A percentile compares a stretch with the other conserved stretches of the same genome.
These are phyloP conservation scores for Drosophila gaucha DNA, from an alignment of 2,888 invertebrate genomes.

Conservation along the genomic window DNA sequence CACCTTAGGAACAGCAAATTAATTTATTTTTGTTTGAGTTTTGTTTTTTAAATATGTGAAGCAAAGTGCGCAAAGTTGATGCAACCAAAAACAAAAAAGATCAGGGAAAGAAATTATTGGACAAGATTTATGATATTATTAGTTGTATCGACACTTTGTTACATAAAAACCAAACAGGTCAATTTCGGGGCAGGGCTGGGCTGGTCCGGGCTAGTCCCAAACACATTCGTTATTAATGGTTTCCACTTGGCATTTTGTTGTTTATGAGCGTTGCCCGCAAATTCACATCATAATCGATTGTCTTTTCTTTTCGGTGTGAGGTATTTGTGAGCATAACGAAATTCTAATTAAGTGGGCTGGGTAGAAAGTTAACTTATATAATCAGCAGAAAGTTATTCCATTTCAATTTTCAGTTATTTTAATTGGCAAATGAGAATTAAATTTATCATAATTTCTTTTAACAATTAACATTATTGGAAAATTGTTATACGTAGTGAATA, in stretches of 20 bases:
- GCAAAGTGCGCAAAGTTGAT: constrained; percentile 62
- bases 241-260: constrained; percentile 52
- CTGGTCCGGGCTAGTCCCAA: constrained; percentile 22
- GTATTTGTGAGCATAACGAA: constrained; percentile 14
- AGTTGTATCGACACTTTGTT: constrained; percentile 66
- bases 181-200: constrained; percentile 41
- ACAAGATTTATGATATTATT: constrained; percentile 74
- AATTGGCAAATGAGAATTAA: neutral
- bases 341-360: constrained; percentile 28
- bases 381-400: neutral
- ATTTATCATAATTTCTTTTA: neutral
- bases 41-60: constrained; percentile 47
- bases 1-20: constrained; percentile 48
- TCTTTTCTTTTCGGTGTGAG: constrained; percentile 14
- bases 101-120: constrained; percentile 50
- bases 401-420: neutral
- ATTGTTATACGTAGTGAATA: too few relatives aligned
- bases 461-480: too few relatives aligned
- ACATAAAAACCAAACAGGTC: constrained; percentile 65
- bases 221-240: constrained; percentile 62
- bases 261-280: constrained; percentile 47
- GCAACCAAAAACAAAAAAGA: constrained; percentile 44
- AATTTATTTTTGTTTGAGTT: constrained; percentile 9
- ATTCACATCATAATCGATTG: constrained; percentile 33
- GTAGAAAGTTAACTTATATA: constrained; percentile 21